Percentiles rank a stretch among this genome's conserved stretches.
Conservation (phyloP, 35 echinoderm and acorn worm species). For the Anneissia japonica region DNA sequence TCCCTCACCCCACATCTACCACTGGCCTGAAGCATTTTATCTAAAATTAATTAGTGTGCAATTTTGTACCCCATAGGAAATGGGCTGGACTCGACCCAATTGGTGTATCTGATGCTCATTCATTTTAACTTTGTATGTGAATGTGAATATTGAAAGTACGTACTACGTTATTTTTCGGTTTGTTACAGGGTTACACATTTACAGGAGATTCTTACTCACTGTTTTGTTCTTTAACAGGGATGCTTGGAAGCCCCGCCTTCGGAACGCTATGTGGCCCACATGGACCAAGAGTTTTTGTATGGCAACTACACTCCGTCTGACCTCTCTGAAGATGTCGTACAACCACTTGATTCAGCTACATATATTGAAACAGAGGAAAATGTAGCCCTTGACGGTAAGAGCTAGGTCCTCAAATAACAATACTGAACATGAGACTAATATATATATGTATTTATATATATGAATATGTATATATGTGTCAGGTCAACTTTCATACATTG, state of each 20-base stretch:
- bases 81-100: not conserved
- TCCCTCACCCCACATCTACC: too few relatives aligned
- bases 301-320: constrained; percentile 16
- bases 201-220: too few relatives aligned
- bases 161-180: not conserved
- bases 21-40: too few relatives aligned
- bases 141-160: not conserved
- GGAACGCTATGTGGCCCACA: constrained; percentile 58
- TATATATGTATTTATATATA: too few relatives aligned
- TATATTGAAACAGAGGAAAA: not conserved
- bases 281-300: constrained; percentile 11
- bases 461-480: too few relatives aligned
- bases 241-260: constrained; percentile 45
- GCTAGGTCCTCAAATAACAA: not conserved
- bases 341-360: constrained; percentile 15
- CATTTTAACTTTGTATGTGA: not conserved
- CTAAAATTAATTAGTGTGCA: not conserved
- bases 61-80: not conserved
- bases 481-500: too few relatives aligned
- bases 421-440: not conserved
- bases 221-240: constrained; percentile 50
- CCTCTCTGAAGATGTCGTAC: constrained; percentile 27
- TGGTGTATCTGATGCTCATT: not conserved
- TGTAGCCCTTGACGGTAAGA: constrained; percentile 10
- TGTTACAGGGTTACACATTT: too few relatives aligned